Percentiles rank a stretch among this genome's conserved stretches.
Evolutionary conservation across 2,113 vertebrate genomes (phyloP).

Genomic region (Microtus richardsoni): DNA sequence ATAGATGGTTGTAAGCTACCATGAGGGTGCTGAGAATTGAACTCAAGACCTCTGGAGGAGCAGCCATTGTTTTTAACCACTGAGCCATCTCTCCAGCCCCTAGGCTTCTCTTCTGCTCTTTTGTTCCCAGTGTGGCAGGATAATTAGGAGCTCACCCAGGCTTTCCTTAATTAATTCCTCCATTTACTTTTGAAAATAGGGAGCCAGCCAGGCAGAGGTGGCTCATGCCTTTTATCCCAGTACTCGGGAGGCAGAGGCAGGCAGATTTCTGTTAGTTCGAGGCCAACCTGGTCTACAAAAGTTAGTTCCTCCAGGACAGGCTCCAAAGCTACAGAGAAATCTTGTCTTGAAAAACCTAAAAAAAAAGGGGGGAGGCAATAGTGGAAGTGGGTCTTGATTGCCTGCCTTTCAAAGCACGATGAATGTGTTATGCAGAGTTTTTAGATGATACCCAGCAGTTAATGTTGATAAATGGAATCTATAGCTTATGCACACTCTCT

Average conservation of each 20-base stretch:
- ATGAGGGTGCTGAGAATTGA: neutral
- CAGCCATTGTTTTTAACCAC: neutral
- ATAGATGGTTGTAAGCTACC: neutral
- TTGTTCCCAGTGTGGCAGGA: neutral
- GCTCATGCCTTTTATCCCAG: no score
- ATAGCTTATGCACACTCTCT: neutral
- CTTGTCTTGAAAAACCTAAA: no score
- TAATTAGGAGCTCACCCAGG: neutral
- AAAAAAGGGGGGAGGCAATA: neutral
- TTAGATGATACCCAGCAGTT: neutral
- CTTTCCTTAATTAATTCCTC: neutral
- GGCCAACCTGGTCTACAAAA: no score
- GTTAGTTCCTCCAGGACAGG: no score
- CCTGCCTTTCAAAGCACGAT: neutral
- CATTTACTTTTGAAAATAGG: neutral
- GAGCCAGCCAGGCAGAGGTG: no score
- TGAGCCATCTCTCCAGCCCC: neutral
- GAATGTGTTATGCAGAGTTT: neutral
- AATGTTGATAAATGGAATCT: neutral
- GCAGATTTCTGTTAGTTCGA: no score
- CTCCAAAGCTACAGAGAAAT: no score
- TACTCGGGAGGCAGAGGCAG: no score
- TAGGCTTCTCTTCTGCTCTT: neutral
- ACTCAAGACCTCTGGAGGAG: neutral
- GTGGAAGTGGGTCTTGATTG: neutral